phyloP scores from a whole-genome alignment of 2,113 vertebrate genomes.

The Gobiocypris rarus region DNA sequence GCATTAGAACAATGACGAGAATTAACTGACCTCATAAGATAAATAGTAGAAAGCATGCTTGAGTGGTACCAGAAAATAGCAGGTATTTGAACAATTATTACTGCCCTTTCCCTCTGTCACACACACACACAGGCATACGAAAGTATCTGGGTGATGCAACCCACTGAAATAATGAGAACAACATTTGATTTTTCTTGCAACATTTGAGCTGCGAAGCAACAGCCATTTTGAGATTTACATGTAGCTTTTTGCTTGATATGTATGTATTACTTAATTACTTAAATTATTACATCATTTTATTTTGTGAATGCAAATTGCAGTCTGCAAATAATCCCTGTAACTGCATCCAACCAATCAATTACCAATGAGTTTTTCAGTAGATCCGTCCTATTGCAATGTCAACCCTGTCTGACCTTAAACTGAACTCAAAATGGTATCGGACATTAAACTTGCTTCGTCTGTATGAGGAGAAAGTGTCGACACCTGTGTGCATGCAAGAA shows the following conservation, averaged over 20 bases:
- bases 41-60: not conserved
- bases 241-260: not conserved
- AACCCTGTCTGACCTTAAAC: constrained; percentile 13
- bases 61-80: constrained; percentile 5
- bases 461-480: not conserved
- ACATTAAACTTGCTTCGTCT: not conserved
- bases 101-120: not conserved
- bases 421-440: constrained; percentile 11
- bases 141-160: constrained; percentile 53
- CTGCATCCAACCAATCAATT: constrained; percentile 9
- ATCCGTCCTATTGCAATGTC: not conserved
- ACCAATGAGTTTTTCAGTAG: not conserved
- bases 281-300: not conserved
- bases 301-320: not conserved
- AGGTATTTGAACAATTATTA: constrained; percentile 6
- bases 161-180: constrained; percentile 53
- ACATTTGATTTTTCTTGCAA: constrained; percentile 7
- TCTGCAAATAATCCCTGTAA: not conserved
- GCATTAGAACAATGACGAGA: not conserved
- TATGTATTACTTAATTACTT: not conserved
- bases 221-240: not conserved
- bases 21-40: constrained; percentile 4
- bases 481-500: not conserved
- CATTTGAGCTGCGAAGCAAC: not conserved
- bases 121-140: not conserved